A percentile compares a stretch with the other conserved stretches of the same genome.
Conservation (phyloP, 2,888 invertebrate genomes). For the Prenolepis imparis region DNA sequence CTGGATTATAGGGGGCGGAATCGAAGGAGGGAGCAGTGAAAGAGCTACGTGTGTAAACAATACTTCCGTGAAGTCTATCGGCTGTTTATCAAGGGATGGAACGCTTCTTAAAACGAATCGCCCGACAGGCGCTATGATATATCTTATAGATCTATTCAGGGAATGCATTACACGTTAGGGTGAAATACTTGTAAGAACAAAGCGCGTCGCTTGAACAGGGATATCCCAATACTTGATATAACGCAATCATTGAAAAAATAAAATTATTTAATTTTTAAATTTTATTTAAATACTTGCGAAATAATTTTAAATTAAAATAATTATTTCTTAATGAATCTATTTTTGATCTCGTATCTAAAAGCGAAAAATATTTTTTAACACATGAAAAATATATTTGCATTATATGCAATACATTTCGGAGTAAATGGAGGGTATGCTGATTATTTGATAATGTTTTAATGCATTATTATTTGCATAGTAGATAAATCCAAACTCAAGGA, state of each 20-base stretch:
- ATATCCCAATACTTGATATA: not conserved
- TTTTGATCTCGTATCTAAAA: not conserved
- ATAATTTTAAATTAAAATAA: not conserved
- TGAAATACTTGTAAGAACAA: conserved; percentile 12
- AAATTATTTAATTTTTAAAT: conserved; percentile 7
- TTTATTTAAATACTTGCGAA: not conserved
- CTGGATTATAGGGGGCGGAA: not conserved
- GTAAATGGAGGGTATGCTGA: not conserved
- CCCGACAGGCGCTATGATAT: conserved; percentile 14
- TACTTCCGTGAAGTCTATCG: conserved; percentile 66
- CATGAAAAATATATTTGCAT: not conserved
- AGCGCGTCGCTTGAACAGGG: no score
- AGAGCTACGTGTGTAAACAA: conserved; percentile 61
- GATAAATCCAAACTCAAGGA: conserved; percentile 9
- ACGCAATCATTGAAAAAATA: not conserved
- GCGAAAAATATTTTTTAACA: not conserved
- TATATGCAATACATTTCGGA: not conserved
- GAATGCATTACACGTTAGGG: not conserved
- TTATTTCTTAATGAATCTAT: not conserved
- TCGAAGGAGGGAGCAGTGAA: conserved; percentile 29
- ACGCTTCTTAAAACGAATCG: conserved; percentile 50
- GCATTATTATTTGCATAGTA: not conserved
- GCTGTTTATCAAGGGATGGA: conserved; percentile 57
- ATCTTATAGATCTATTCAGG: conserved; percentile 19
- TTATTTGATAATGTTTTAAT: not conserved